Evolutionary conservation across 2,797 vertebrate species (phyloP), one percentile per base, ranked within the genome.

Genomic region (Odontamblyopus rebecca): DNA sequence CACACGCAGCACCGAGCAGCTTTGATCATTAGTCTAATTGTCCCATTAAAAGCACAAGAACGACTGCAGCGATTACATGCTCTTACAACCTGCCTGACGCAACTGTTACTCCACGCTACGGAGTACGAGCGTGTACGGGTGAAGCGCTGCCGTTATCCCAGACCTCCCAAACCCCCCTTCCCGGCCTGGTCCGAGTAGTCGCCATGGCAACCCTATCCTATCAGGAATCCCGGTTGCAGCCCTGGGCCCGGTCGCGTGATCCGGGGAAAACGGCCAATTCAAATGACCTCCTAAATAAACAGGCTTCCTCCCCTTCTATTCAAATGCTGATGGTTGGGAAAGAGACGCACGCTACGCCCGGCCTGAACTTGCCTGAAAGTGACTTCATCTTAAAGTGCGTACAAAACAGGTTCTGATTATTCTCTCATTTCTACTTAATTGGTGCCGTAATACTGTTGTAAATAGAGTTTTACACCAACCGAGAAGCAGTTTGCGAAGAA

Each of bases 131-230:
- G 35, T 38, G 8, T 68, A 50, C 57, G 63, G 38, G 50, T 50
- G 66, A 60, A 70, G 53, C 69, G 19, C 30, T 32, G 29, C 61
- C 66, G 68, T 3, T 19, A 72, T 53, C 50, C 77, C 74, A 85
- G 75, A 82, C 8, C 19, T 64, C 69, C 26, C n/a, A n/a, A n/a
- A n/a, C n/a, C n/a, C n/a, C n/a, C n/a, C n/a, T n/a, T n/a, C n/a
- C 65, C 0, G n/a, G 64, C 68, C 81, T 80, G 70, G 62, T 4
- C 66, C 75, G 75, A 76, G 73, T 88, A 76, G 73, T 88, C 80
- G 79, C 87, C 89, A 88, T 88, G 85, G 83, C 78, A 84, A 88
- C 88, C 80, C 76, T 83, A 85, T 87, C 80, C 76, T 83, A 85
- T 87, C 82, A 78, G 78, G 79, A 81, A 74, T 82, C 30, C 32